Evolutionary conservation across 2,888 invertebrate species (phyloP).

Genomic region (Metopia argyrocephala): DNA sequence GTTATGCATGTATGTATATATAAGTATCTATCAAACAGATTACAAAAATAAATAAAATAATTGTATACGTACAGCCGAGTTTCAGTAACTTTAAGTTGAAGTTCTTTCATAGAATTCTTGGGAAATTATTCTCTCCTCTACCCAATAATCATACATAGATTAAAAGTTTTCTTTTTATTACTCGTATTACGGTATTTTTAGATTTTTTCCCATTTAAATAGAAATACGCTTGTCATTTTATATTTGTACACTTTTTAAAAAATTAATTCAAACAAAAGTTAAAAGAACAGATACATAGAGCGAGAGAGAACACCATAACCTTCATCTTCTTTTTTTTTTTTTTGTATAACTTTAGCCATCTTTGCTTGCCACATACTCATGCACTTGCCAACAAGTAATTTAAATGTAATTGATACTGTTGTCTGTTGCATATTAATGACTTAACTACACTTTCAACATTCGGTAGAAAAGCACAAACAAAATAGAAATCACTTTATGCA

Average conservation of each 20-base stretch:
- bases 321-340: conserved; percentile 6
- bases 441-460: conserved; percentile 62
- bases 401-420: conserved; percentile 75
- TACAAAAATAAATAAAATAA: too few species aligned
- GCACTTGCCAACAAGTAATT: conserved; percentile 71
- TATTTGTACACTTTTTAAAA: conserved; percentile 18
- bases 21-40: too few species aligned
- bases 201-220: neutral
- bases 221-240: conserved; percentile 43
- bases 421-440: conserved; percentile 67
- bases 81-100: too few species aligned
- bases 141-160: neutral
- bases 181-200: too few species aligned
- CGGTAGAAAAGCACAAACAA: conserved; percentile 44
- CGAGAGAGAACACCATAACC: conserved; percentile 12
- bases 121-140: neutral
- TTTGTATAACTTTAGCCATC: too few species aligned
- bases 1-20: too few species aligned
- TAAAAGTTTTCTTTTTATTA: conserved; percentile 21
- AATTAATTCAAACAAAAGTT: conserved; percentile 5
- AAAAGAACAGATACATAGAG: neutral
- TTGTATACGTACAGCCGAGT: too few species aligned
- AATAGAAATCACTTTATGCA: conserved; percentile 19
- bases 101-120: too few species aligned
- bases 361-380: conserved; percentile 3